These are phyloP conservation scores for Drosophila mulleri DNA, from an alignment of 2,888 invertebrate genomes.

Conservation along the genomic window DNA sequence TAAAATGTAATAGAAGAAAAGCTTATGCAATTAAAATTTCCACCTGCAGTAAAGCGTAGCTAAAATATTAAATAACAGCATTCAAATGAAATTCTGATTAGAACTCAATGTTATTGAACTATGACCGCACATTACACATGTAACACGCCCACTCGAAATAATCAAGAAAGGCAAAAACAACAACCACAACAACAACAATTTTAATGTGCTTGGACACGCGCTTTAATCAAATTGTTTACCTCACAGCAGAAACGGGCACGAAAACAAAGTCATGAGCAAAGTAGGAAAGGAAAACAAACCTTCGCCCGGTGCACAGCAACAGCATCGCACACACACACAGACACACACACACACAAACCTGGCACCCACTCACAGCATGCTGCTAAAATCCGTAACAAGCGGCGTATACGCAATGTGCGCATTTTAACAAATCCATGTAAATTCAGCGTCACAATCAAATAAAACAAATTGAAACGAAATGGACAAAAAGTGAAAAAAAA, in stretches of 20 bases:
- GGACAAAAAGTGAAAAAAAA: background rate
- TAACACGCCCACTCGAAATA: constrained; percentile 4
- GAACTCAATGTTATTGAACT: constrained; percentile 25
- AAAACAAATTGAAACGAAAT: background rate
- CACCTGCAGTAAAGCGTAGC: background rate
- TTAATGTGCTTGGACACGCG: constrained; percentile 55
- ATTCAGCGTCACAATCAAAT: constrained; percentile 37
- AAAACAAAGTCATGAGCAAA: constrained; percentile 66
- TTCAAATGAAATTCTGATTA: constrained; percentile 3
- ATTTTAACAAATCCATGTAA: constrained; percentile 69
- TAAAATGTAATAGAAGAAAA: constrained; percentile 19
- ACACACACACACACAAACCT: background rate
- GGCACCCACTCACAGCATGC: constrained; percentile 40
- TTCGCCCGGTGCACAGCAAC: constrained; percentile 28
- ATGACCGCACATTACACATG: constrained; percentile 2
- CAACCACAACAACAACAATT: constrained; percentile 19
- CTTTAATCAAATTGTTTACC: constrained; percentile 69
- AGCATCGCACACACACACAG: constrained; percentile 16
- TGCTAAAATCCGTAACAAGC: constrained; percentile 67
- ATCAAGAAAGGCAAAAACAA: constrained; percentile 6
- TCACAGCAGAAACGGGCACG: constrained; percentile 29
- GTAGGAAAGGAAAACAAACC: constrained; percentile 4
- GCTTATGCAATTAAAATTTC: background rate
- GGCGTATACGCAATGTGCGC: constrained; percentile 73
- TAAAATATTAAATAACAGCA: constrained; percentile 21